Evolutionary conservation across 53 echinoderm and acorn worm species (phyloP).

Genomic region (Zoroaster sp.): DNA sequence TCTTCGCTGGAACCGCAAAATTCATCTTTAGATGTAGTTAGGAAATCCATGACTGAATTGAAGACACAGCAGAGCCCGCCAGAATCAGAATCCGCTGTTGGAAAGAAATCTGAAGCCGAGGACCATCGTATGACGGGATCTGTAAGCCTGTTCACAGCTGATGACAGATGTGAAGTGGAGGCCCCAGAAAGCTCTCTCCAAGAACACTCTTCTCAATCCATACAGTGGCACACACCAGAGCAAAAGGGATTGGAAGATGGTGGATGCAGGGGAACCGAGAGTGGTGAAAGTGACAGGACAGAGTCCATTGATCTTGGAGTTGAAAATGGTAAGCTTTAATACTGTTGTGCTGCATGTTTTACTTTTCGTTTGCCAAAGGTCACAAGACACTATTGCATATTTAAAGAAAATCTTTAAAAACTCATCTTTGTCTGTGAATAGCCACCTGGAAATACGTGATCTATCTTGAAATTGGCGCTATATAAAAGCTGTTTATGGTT

Average conservation of each 20-base stretch:
- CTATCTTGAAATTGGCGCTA: no score
- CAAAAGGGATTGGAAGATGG: neutral
- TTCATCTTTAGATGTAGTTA: no score
- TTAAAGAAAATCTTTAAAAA: no score
- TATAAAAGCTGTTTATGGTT: neutral
- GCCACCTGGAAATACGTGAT: no score
- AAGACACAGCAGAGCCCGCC: no score
- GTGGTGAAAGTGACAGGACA: conserved; percentile 51
- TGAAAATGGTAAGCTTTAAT: conserved; percentile 49
- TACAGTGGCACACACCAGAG: neutral
- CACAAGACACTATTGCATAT: no score
- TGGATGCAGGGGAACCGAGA: neutral
- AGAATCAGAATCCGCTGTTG: neutral
- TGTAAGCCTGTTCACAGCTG: conserved; percentile 4
- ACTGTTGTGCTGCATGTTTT: no score
- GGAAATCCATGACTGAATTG: neutral
- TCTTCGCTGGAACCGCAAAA: no score
- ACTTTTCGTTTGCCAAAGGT: no score
- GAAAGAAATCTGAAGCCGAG: neutral
- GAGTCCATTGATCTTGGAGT: conserved; percentile 82
- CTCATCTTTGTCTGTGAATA: no score
- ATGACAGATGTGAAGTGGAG: neutral
- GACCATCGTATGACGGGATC: neutral
- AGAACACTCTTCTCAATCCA: neutral
- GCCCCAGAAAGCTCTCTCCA: neutral